phyloP scores from a whole-genome alignment of 2,797 vertebrate species.

The Bovichtus diacanthus region DNA sequence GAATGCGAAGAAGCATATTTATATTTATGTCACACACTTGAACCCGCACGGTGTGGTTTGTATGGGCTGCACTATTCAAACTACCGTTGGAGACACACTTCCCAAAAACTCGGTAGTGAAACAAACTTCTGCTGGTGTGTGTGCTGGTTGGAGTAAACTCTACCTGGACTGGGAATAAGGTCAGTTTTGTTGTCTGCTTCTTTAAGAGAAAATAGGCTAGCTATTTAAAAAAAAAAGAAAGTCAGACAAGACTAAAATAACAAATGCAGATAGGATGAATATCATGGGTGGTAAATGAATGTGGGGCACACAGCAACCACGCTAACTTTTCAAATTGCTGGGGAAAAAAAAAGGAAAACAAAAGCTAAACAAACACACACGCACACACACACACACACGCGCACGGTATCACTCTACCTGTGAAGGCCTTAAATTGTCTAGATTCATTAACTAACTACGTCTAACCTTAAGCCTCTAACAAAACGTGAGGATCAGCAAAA shows the following conservation, averaged over 20 bases:
- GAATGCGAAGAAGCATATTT: too few relatives aligned
- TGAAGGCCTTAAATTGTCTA: not conserved
- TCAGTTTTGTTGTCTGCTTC: not conserved
- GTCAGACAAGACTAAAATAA: not conserved
- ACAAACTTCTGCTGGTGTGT: too few relatives aligned
- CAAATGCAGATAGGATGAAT: not conserved
- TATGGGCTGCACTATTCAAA: too few relatives aligned
- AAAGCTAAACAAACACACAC: not conserved
- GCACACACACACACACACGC: not conserved
- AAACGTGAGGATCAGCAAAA: slow-evolving; percentile 15
- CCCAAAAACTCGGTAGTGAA: too few relatives aligned
- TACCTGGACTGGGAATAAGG: not conserved
- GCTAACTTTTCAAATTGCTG: too few relatives aligned
- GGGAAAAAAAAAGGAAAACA: not conserved
- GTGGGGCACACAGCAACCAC: not conserved
- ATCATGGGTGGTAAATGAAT: not conserved
- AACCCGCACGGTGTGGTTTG: too few relatives aligned
- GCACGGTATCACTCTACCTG: not conserved
- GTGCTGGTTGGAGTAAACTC: not conserved
- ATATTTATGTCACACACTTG: too few relatives aligned
- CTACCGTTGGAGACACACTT: too few relatives aligned
- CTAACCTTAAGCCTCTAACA: slow-evolving; percentile 2
- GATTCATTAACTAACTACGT: not conserved
- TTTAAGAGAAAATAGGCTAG: not conserved
- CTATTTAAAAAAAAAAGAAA: not conserved